phyloP scores from a whole-genome alignment of 1,140 invertebrate species.

The Drosophila repletoides region DNA sequence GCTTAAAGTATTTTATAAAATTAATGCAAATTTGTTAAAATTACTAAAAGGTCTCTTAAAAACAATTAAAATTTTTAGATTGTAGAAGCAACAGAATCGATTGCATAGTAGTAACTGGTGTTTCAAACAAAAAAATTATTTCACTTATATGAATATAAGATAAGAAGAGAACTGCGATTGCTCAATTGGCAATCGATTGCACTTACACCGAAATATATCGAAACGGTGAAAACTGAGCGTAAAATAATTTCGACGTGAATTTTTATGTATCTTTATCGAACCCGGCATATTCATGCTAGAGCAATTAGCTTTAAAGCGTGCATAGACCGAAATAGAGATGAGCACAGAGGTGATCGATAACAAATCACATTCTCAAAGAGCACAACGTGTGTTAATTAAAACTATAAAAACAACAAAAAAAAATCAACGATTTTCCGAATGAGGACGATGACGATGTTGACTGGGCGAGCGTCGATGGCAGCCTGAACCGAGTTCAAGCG shows the following conservation, averaged over 20 bases:
- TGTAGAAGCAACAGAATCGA: too few species aligned
- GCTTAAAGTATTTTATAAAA: too few species aligned
- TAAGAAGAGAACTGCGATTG: too few species aligned
- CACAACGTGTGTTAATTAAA: not conserved
- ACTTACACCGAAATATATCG: slow-evolving; percentile 78
- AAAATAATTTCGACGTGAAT: slow-evolving; percentile 72
- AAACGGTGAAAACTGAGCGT: slow-evolving; percentile 73
- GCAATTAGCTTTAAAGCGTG: too few species aligned
- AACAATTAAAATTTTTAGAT: too few species aligned
- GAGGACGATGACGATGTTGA: slow-evolving; percentile 49
- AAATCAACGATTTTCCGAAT: not conserved
- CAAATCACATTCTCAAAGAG: slow-evolving; percentile 27
- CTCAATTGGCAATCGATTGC: slow-evolving; percentile 25
- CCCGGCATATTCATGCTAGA: slow-evolving; percentile 65
- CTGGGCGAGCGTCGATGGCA: slow-evolving; percentile 51
- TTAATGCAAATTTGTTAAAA: too few species aligned
- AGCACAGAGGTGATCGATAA: not conserved
- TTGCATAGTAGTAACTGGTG: too few species aligned
- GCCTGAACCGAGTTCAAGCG: slow-evolving; percentile 68
- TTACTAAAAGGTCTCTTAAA: too few species aligned
- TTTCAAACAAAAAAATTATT: too few species aligned
- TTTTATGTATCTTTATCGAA: slow-evolving; percentile 69
- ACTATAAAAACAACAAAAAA: not conserved
- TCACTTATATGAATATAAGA: too few species aligned
- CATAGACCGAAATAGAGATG: not conserved